Evolutionary conservation across 2,113 vertebrate species (phyloP), one percentile per base, ranked within the genome.

Genomic region (Hippopotamus amphibius): DNA sequence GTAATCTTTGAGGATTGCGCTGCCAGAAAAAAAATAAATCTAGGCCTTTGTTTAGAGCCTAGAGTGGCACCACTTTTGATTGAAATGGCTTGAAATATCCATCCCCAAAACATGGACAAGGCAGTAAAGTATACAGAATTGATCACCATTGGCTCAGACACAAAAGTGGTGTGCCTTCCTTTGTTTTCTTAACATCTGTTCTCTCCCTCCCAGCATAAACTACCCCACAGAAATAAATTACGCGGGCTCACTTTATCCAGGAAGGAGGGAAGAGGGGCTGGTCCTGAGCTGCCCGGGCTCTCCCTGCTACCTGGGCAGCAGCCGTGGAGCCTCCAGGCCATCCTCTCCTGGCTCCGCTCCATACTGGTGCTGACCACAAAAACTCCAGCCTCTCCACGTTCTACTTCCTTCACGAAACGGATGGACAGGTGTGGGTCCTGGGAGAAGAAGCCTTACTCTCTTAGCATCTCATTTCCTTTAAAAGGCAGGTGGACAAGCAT

Each of bases 1-100:
- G 98, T 98, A 98, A 99, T 98, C 98, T 98, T 98, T 96, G 97
- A 98, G 98, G 98, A 98, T 97, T 97, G 97, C 92, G 82, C 97
- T 97, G 97, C 97, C 97, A 96, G 96, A 97, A 98, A 97, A 98
- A 98, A 97, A 98, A 98, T 98, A 99, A 99, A 99, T 98, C 98
- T 97, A 82, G 98, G 98, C 93, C 98, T 98, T 90, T 98, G 98
- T 98, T 98, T 98, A 97, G 97, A 97, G 93, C 98, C 97, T 95
- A 95, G 89, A 98, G 98, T 97, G 95, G 97, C 97, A 97, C 83
- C 59, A 48, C 90, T 97, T 98, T 98, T 98, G 98, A 99, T 98
- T 98, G 98, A 98, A 98, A 98, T 93, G 93, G 94, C 96, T 97
- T 96, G 61, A 98, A 98, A 98, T 97, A 97, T 96, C 98, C 97